phyloP scores from a whole-genome alignment of 2,797 vertebrate genomes.

The Balearica regulorum region DNA sequence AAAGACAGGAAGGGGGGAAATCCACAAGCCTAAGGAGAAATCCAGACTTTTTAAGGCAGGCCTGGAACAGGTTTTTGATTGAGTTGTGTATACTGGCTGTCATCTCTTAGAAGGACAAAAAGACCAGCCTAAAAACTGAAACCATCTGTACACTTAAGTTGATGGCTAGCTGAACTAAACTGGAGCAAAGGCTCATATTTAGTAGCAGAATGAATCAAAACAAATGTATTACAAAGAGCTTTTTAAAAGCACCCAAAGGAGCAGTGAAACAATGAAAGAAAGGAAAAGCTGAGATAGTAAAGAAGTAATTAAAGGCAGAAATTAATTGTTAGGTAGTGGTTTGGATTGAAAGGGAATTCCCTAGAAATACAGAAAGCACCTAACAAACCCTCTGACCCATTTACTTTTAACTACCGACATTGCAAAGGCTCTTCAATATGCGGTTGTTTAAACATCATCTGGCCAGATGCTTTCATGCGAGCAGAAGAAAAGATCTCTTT shows the following conservation, averaged over 20 bases:
- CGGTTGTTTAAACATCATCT: background rate
- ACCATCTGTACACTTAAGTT: background rate
- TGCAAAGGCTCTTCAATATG: background rate
- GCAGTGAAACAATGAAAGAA: background rate
- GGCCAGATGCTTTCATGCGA: background rate
- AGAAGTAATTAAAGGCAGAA: background rate
- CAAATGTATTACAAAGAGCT: background rate
- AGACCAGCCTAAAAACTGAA: background rate
- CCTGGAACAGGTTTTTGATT: background rate
- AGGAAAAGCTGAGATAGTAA: background rate
- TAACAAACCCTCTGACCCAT: background rate
- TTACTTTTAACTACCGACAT: background rate
- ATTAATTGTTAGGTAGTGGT: background rate
- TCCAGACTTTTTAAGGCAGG: background rate
- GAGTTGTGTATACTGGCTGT: background rate
- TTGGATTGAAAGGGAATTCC: background rate
- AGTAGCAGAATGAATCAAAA: background rate
- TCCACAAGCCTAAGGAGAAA: slow-evolving; percentile 3
- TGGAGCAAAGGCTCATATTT: background rate
- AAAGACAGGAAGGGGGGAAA: background rate
- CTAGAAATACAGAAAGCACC: background rate
- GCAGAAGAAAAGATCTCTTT: background rate
- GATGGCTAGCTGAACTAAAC: background rate
- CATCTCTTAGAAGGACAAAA: background rate
- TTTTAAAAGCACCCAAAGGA: background rate